Conservation (phyloP, 2,797 vertebrate species). For the Glossophaga mutica region DNA sequence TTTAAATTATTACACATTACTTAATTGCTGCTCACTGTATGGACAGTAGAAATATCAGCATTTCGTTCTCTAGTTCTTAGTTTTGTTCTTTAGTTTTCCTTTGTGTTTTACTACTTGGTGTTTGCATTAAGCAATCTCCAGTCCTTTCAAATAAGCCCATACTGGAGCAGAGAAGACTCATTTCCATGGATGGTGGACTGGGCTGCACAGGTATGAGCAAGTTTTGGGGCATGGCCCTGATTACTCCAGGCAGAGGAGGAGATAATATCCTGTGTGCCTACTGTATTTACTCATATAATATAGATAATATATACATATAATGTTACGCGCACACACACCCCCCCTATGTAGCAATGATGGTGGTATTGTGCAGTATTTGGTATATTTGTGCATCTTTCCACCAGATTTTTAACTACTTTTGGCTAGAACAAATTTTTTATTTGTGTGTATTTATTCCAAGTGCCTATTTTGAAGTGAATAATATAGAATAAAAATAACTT, state of each 20-base stretch:
- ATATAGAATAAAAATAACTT: not conserved
- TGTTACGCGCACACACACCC: not conserved
- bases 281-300: not conserved
- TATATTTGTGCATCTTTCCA: not conserved
- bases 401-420: not conserved
- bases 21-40: not conserved
- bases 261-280: not conserved
- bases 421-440: not conserved
- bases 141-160: not conserved
- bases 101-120: not conserved
- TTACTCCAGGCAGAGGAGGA: not conserved
- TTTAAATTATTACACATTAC: not conserved
- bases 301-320: not conserved
- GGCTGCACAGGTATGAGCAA: not conserved
- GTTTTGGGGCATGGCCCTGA: not conserved
- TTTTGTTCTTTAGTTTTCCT: not conserved
- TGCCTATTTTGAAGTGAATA: not conserved
- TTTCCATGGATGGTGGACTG: not conserved
- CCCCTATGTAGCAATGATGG: not conserved
- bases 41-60: not conserved
- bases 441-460: not conserved
- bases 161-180: not conserved
- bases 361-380: not conserved
- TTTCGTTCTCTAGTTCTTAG: not conserved
- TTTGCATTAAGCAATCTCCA: not conserved